Evolutionary conservation across 2,113 vertebrate species (phyloP), one percentile per base, ranked within the genome.

Genomic region (Motacilla tschutschensis): DNA sequence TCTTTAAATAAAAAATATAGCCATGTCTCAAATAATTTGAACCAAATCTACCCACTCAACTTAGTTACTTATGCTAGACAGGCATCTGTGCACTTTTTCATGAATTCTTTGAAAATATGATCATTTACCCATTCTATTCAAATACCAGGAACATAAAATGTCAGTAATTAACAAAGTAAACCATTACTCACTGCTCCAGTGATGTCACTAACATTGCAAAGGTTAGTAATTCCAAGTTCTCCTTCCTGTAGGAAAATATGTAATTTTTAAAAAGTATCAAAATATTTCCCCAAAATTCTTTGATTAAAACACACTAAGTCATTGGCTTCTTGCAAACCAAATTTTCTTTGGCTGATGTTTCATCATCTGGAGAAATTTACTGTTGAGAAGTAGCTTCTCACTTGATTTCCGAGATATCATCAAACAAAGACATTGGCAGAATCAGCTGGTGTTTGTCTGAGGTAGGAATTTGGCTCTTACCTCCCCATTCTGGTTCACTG

Each of bases 201-300:
- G 72, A 94, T 63, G 72, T 95, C 96, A 76, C 90, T 96, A 76
- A 90, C 67, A 64, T 95, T 96, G 69, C 94, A 92, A 28, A 91
- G 70, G 20, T 77, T 79, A 59, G 72, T 78, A 35, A 57, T 76
- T 38, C 89, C 93, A 55, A 91, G 66, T 62, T 91, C 95, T 55
- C 77, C 67, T 72, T 89, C 95, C 96, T 97, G 20, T 31, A 93
- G 77, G 80, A 53, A 90, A 88, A 84, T 7, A 51, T 1, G 36
- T 13, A 0, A 7, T 38, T 79, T 83, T 79, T 74, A 33, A 5
- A 60, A 29, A 35, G 2, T 67, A 20, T 28, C 17, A 48, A 79
- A 75, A 31, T 35, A 6, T 51, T 75, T 44, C 11, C 31, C 17
- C 1, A 19, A n/a, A 66, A 44, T 48, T 55, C 18, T 51, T 76